Percentiles rank a stretch among this genome's conserved stretches.
Conservation (phyloP, 1,140 invertebrate species). For the Drosophila miranda region DNA sequence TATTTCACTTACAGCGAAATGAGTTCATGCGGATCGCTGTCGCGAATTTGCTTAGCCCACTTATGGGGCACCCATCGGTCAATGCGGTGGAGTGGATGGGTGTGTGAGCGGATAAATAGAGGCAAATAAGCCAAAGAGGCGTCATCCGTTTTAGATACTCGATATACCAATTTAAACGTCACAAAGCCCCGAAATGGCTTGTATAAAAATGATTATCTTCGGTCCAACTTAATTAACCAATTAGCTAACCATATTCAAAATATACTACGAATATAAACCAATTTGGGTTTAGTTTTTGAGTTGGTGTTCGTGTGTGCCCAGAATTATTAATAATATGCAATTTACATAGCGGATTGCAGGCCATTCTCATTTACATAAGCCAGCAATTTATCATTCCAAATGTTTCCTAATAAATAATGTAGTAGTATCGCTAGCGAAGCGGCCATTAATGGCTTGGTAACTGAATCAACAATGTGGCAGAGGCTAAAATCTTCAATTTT, state of each 20-base stretch:
- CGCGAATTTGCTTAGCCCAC: constrained; percentile 70
- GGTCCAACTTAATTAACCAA: constrained; percentile 61
- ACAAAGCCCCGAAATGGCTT: constrained; percentile 29
- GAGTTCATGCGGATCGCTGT: constrained; percentile 29
- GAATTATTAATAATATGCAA: constrained; percentile 39
- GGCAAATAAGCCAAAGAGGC: constrained; percentile 22
- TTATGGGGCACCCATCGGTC: constrained; percentile 28
- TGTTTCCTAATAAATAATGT: constrained; percentile 34
- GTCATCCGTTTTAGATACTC: constrained; percentile 53
- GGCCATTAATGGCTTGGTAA: no score
- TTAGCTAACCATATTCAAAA: constrained; percentile 50
- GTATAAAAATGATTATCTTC: constrained; percentile 31
- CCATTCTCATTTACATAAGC: constrained; percentile 15
- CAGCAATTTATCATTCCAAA: constrained; percentile 23
- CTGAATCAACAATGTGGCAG: no score
- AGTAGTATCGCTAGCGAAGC: not conserved
- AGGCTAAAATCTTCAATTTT: no score
- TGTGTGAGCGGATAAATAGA: not conserved
- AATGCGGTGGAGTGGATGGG: not conserved
- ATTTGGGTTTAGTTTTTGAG: no score
- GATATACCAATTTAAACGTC: not conserved
- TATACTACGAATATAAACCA: constrained; percentile 14
- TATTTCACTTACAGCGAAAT: constrained; percentile 60
- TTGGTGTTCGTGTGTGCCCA: constrained; percentile 4
- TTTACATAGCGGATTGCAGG: constrained; percentile 18